Evolutionary conservation across 35 echinoderm and acorn worm species (phyloP).

Genomic region (Apostichopus californicus): DNA sequence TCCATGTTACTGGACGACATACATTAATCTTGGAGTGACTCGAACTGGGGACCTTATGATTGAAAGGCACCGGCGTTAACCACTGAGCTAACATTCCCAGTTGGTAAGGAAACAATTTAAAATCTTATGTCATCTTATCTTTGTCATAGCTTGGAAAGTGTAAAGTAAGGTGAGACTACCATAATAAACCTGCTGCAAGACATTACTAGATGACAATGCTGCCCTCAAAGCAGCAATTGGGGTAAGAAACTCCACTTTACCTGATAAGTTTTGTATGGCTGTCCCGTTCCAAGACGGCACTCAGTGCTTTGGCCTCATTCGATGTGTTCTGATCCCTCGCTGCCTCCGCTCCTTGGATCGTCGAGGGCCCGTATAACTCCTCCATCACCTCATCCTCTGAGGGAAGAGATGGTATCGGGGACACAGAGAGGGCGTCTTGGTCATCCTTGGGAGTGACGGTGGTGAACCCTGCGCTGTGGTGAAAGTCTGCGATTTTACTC

Average conservation of each 20-base stretch:
- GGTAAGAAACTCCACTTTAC: not conserved
- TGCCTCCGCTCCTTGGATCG: slow-evolving; percentile 20
- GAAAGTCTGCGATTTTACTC: slow-evolving; percentile 66
- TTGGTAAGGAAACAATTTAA: too few relatives aligned
- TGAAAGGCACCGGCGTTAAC: too few relatives aligned
- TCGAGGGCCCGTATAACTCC: not conserved
- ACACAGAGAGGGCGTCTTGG: slow-evolving; percentile 26
- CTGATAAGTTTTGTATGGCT: slow-evolving; percentile 35
- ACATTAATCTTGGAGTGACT: too few relatives aligned
- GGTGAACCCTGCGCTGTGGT: slow-evolving; percentile 78
- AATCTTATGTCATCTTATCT: too few relatives aligned
- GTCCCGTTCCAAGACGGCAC: slow-evolving; percentile 37
- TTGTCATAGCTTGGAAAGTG: too few relatives aligned
- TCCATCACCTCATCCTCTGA: slow-evolving; percentile 33
- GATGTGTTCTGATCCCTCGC: slow-evolving; percentile 21
- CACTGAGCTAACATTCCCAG: too few relatives aligned
- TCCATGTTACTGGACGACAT: too few relatives aligned
- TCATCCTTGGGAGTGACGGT: slow-evolving; percentile 12
- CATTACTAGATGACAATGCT: too few relatives aligned
- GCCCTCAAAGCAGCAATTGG: not conserved
- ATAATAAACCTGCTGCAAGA: not conserved
- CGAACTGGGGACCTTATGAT: too few relatives aligned
- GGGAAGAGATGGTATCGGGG: slow-evolving; percentile 30
- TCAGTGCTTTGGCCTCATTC: slow-evolving; percentile 24
- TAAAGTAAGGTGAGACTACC: too few relatives aligned